Conservation (phyloP, 2,113 vertebrate genomes). For the Gulo gulo region DNA sequence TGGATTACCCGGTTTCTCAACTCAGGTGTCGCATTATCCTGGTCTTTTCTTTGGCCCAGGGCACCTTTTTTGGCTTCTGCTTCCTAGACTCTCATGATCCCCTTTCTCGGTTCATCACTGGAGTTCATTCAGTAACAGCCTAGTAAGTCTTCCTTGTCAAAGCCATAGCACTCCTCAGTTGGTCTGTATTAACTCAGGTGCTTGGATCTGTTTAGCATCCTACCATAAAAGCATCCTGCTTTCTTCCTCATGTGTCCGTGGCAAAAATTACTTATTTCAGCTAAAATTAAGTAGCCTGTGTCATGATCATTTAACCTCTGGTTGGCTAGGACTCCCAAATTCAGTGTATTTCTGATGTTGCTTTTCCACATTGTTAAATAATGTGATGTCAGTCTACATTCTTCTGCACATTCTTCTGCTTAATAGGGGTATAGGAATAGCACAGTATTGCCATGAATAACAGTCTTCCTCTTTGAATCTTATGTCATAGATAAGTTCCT, state of each 20-base stretch:
- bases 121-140: not conserved
- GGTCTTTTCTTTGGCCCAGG: not conserved
- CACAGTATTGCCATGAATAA: not conserved
- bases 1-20: not conserved
- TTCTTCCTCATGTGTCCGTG: not conserved
- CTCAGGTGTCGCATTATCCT: not conserved
- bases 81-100: too few species aligned
- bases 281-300: not conserved
- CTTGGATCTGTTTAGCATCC: not conserved
- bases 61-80: not conserved
- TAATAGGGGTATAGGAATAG: not conserved
- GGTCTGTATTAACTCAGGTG: not conserved
- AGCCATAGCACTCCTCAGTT: too few species aligned
- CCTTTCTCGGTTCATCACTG: not conserved
- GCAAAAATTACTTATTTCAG: not conserved
- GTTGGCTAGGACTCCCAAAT: not conserved
- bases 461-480: not conserved
- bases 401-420: not conserved
- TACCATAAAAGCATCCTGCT: not conserved
- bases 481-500: not conserved
- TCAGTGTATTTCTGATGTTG: not conserved
- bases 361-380: not conserved
- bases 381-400: not conserved
- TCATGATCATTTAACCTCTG: not conserved
- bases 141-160: not conserved